These are phyloP conservation scores for Tautogolabrus adspersus DNA, from an alignment of 2,113 vertebrate species.

Conservation along the genomic window DNA sequence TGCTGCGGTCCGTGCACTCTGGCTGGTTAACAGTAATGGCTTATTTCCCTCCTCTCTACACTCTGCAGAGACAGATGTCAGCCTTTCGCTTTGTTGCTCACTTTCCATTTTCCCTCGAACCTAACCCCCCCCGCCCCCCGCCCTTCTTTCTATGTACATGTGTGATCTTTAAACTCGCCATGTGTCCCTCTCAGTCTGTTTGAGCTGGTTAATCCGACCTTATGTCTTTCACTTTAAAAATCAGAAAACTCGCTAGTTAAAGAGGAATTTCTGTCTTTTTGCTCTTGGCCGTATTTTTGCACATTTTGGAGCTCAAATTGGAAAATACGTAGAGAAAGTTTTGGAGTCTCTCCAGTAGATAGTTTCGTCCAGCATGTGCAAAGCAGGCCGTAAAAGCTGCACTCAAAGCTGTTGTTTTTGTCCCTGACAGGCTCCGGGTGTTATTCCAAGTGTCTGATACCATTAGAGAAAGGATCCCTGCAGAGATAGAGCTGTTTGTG, in stretches of 20 bases:
- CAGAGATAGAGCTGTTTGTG: background rate
- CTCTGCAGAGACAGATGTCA: constrained; percentile 12
- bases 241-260: background rate
- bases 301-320: background rate
- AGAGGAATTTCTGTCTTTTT: background rate
- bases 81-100: constrained; percentile 17
- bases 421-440: background rate
- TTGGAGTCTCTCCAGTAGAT: no score
- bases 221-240: background rate
- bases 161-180: background rate
- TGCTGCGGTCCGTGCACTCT: no score
- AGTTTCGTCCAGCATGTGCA: background rate
- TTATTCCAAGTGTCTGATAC: background rate
- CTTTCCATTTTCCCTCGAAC: constrained; percentile 5
- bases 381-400: background rate
- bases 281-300: background rate
- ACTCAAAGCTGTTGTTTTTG: background rate
- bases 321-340: background rate
- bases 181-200: background rate
- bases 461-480: background rate
- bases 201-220: background rate
- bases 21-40: background rate
- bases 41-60: background rate
- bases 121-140: background rate
- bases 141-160: background rate